These are phyloP conservation scores for Tauraco hartlaubi DNA, from an alignment of 2,797 vertebrate species.

Conservation along the genomic window DNA sequence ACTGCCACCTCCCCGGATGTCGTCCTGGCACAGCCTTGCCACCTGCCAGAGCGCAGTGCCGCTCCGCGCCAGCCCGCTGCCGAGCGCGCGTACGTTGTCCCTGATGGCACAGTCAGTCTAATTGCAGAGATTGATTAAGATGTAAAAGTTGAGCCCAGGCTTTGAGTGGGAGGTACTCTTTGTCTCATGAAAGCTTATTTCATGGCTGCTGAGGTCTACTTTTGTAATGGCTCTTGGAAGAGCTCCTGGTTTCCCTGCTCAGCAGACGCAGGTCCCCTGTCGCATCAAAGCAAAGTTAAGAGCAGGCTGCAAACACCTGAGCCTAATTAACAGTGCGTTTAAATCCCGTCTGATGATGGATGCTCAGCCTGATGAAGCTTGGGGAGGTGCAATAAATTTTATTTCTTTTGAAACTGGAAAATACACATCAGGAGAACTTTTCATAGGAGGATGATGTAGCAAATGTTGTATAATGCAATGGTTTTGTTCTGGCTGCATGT, in stretches of 20 bases:
- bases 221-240: not conserved
- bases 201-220: not conserved
- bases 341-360: not conserved
- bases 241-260: not conserved
- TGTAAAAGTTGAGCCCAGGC: not conserved
- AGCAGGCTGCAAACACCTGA: not conserved
- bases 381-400: not conserved
- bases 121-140: not conserved
- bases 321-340: not conserved
- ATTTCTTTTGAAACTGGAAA: not conserved
- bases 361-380: not conserved
- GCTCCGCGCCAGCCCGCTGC: not conserved
- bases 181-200: not conserved
- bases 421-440: not conserved
- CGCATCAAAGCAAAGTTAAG: not conserved
- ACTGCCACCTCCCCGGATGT: not conserved
- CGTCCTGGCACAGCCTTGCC: not conserved
- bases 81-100: fast-evolving
- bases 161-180: not conserved
- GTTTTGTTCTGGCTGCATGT: not conserved
- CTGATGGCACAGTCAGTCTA: not conserved
- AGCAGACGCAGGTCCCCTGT: not conserved
- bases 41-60: not conserved
- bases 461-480: not conserved
- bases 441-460: not conserved